Base-by-base conservation (phyloP, 1,140 invertebrate genomes). In the Papilio xuthus region DNA sequence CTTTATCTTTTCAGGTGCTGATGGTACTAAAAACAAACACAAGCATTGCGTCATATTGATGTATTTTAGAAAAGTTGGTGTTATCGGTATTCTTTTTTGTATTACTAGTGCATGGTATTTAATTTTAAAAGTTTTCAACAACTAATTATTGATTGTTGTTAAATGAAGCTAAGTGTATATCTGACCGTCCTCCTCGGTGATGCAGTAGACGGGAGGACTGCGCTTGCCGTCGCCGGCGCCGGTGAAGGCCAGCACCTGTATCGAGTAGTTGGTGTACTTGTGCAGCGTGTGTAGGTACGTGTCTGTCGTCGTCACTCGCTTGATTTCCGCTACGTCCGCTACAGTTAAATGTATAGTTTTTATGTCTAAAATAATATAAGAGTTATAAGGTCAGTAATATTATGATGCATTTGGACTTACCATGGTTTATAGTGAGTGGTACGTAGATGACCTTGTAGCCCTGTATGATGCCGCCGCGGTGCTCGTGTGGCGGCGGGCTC, bases 361-460 rank as follows among this genome's bases (percentile, higher is more conserved):
- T 20, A 42, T 20, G 15, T 37, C 10, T 20, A 12, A 70, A 9
- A 13, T 6, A 28, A 20, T 41, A n/a, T 73, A 26, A 15, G 13
- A 3, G 4, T 41, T n/a, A n/a, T n/a, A n/a, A 28, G 26, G 18
- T 37, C 32, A 41, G 0, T 9, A 72, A 60, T 41, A 50, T 37
- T 78, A 44, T 18, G 3, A 75, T 77, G 23, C 18, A 37, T 23
- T 26, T 42, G 13, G 73, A 77, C 15, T 82, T 89, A 90, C 93
- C 94, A 81, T 95, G 94, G 78, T 96, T 95, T 13, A 92, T 94
- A 6, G 95, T 93, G 44, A 94, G 95, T 13, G 96, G 95, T 71
- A 97, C 96, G 88, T 97, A 97, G 37, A 97, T 94, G 60, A 98
- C 92, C 90, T 97, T 97, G 93, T 97, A 98, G 1, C 97, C 97